Base-by-base conservation (phyloP, 2,797 vertebrate species). In the Pangasius larnaudii region DNA sequence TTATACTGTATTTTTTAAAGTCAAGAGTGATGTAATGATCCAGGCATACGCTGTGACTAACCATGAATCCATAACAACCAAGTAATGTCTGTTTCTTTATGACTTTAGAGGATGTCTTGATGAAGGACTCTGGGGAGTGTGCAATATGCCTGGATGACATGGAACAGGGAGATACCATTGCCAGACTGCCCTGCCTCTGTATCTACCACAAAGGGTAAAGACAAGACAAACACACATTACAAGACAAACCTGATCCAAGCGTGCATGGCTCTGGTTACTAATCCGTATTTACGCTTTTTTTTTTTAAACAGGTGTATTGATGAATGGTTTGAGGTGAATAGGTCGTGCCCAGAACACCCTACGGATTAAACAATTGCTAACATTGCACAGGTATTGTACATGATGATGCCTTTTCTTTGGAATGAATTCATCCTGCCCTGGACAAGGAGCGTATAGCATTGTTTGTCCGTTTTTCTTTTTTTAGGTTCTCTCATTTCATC, bases 341-440 rank as follows among this genome's bases (percentile, higher is more conserved):
- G 98, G 94, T 99, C 98, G 24, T 99, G 98, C 93, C 98, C 98
- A 88, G 98, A 99, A 93, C 98, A 99, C 94, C 98, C 98, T 16
- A 94, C 96, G 10, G 97, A 99, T 93, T 99, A 97, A 96, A 91
- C 92, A 84, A 83, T 90, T 84, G 30, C 24, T 46, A 0, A 58
- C 33, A 77, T 63, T 30, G 46, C 72, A 86, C 80, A 89, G 90
- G 81, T 89, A 74, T 65, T 79, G 3, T 16, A 65, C 33, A 51
- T 27, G 4, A 24, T 19, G 0, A 36, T 85, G 14, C 7, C 7
- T 42, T 86, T 71, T 53, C 24, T 39, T 84, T 36, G 56, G 11
- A 67, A 33, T 49, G 16, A 83, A 65, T 51, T 51, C 16, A 61
- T 61, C 58, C 6, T 19, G 36, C 2, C 78, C 56, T 42, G 56